These are phyloP conservation scores for Steinernema scapterisci DNA, from an alignment of 2,888 invertebrate species.

Conservation along the genomic window DNA sequence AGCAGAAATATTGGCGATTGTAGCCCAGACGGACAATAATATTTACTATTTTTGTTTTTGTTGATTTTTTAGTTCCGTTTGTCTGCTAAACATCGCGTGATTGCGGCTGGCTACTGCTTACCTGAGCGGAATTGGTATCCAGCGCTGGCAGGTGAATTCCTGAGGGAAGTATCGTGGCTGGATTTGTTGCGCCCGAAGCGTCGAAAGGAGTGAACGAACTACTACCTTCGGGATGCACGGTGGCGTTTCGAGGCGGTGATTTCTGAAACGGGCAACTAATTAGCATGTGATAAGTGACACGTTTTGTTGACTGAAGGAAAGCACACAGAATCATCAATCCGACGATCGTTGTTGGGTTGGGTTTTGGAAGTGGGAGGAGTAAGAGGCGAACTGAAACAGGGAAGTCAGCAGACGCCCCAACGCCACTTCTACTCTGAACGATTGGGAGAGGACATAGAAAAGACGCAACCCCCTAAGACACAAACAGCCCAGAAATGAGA, in stretches of 20 bases:
- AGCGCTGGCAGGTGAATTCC: conserved; percentile 16
- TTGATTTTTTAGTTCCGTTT: too few species aligned
- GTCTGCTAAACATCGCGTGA: background rate
- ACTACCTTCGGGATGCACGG: conserved; percentile 18
- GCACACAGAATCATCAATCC: conserved; percentile 28
- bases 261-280: conserved; percentile 27
- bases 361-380: conserved; percentile 30
- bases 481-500: conserved; percentile 28
- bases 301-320: conserved; percentile 16
- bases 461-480: conserved; percentile 26
- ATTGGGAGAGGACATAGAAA: conserved; percentile 6
- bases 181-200: background rate
- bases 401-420: conserved; percentile 29
- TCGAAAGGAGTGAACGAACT: conserved; percentile 15
- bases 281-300: conserved; percentile 24
- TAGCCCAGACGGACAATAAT: background rate
- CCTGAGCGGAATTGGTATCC: conserved; percentile 25
- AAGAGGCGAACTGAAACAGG: conserved; percentile 25
- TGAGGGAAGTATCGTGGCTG: conserved; percentile 24
- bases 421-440: conserved; percentile 30
- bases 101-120: background rate
- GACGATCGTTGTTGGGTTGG: conserved; percentile 27
- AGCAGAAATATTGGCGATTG: background rate
- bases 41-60: too few species aligned
- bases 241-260: conserved; percentile 6